Base-by-base conservation (phyloP, 2,888 invertebrate genomes). In the Neocrepidodera transversa region DNA sequence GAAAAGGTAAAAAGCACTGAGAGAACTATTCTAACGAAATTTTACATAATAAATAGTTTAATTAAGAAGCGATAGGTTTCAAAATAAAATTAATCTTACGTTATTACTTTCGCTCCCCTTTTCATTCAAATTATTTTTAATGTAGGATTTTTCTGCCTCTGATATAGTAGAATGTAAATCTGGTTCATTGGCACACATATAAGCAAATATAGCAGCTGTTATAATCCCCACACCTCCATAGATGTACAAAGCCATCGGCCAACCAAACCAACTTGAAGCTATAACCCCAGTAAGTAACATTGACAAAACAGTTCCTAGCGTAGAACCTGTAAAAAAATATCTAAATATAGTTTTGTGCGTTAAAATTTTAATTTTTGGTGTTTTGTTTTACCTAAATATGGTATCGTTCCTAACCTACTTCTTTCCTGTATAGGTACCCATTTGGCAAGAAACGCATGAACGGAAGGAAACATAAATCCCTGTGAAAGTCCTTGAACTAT, bases 191-290 rank as follows among this genome's bases (percentile, higher is more conserved):
- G 87, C 82, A 0, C 90, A 91, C 11, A 88, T 79, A 58, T 86
- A 77, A 2, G 83, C 78, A 81, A 87, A 91, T 0, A 78, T 62
- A 0, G 85, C 56, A 0, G 84, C 77, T 88, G 89, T 90, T 0
- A 84, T n/a, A 0, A 85, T 71, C 0, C 87, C 87, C 0, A 86
- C 73, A 4, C 80, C 80, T 0, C 91, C 91, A 67, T 89, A 88
- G 2, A 86, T 77, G 73, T 92, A 93, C 77, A 92, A 92, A 54
- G 89, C 87, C 20, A 88, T 85, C 0, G 89, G 87, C 92, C 92
- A 92, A 0, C 92, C 92, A 71, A 86, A 82, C 0, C 80, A 69
- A 0, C 87, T 86, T 0, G 86, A 86, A 0, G 91, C 83, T 38
- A 94, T 80, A 1, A 87, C 79, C 0, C 93, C 93, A 13, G 90